Evolutionary conservation across 2,113 vertebrate species (phyloP).

Genomic region (Platysternon megacephalum): DNA sequence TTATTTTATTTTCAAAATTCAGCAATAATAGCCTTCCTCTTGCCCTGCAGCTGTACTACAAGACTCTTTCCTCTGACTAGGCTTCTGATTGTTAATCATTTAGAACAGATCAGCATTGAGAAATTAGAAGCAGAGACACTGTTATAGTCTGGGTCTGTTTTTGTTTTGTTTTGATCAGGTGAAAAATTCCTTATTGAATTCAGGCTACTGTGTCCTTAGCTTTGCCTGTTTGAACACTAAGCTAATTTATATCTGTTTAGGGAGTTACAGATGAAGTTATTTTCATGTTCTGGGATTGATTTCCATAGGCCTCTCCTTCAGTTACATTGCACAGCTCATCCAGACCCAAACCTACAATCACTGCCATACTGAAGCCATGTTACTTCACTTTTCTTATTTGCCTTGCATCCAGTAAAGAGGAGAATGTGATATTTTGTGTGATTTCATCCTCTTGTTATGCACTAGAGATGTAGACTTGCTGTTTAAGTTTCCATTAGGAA

Average conservation of each 20-base stretch:
- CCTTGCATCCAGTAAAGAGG: neutral
- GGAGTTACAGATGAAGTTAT: conserved; percentile 7
- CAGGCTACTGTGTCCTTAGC: neutral
- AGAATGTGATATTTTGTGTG: conserved; percentile 1
- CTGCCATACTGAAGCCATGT: neutral
- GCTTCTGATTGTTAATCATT: neutral
- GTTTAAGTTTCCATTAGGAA: neutral
- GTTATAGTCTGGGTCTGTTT: neutral
- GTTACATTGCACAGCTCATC: neutral
- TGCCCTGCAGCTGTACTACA: neutral
- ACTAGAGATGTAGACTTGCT: neutral
- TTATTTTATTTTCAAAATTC: neutral
- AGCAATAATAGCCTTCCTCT: neutral
- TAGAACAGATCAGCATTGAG: neutral
- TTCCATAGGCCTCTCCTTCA: conserved; percentile 22
- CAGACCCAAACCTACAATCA: neutral
- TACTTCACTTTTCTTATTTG: conserved; percentile 10
- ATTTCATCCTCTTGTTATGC: conserved; percentile 4
- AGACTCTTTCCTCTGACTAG: neutral
- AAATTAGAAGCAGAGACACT: neutral
- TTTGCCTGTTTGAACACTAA: conserved; percentile 18
- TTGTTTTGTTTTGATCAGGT: neutral
- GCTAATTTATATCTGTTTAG: conserved; percentile 29
- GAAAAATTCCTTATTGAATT: neutral
- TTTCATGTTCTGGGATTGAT: conserved; percentile 1